Conservation (phyloP, 2,888 invertebrate genomes). For the Eupithecia vulgata region DNA sequence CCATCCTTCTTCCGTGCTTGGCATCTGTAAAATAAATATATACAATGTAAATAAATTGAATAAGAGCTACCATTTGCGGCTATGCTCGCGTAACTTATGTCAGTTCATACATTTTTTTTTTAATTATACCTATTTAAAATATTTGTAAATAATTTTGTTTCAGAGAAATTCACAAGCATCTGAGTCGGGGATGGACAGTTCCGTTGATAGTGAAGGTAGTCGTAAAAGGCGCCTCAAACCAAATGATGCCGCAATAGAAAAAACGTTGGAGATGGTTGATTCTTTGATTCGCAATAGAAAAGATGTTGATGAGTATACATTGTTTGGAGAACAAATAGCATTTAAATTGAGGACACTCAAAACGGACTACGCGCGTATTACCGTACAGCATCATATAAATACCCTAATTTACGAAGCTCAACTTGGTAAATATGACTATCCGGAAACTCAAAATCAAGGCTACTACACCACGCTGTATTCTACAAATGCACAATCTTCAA, state of each 20-base stretch:
- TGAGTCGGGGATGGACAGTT: slow-evolving; percentile 40
- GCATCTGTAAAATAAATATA: slow-evolving; percentile 35
- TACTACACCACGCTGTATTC: slow-evolving; percentile 33
- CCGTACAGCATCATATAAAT: slow-evolving; percentile 41
- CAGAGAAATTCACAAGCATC: slow-evolving; percentile 37
- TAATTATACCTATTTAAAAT: slow-evolving; percentile 32
- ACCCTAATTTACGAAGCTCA: slow-evolving; percentile 41
- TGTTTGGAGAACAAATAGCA: slow-evolving; percentile 40
- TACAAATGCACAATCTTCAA: slow-evolving; percentile 33
- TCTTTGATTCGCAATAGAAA: slow-evolving; percentile 40
- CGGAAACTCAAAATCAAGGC: slow-evolving; percentile 31
- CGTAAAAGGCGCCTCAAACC: slow-evolving; percentile 37
- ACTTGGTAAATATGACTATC: slow-evolving; percentile 39
- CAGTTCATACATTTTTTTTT: slow-evolving; percentile 32
- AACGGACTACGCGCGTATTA: slow-evolving; percentile 41
- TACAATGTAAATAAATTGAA: slow-evolving; percentile 28
- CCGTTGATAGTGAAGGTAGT: slow-evolving; percentile 41
- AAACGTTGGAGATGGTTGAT: slow-evolving; percentile 32
- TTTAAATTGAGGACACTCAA: slow-evolving; percentile 38
- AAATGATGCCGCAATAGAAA: slow-evolving; percentile 40
- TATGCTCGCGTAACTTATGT: slow-evolving; percentile 26
- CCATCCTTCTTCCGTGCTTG: slow-evolving; percentile 33
- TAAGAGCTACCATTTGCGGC: slow-evolving; percentile 21
- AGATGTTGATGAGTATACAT: too few relatives aligned
- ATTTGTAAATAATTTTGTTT: slow-evolving; percentile 34